These are phyloP conservation scores for Saccostrea echinata DNA, from an alignment of 1,140 invertebrate species.

Conservation along the genomic window DNA sequence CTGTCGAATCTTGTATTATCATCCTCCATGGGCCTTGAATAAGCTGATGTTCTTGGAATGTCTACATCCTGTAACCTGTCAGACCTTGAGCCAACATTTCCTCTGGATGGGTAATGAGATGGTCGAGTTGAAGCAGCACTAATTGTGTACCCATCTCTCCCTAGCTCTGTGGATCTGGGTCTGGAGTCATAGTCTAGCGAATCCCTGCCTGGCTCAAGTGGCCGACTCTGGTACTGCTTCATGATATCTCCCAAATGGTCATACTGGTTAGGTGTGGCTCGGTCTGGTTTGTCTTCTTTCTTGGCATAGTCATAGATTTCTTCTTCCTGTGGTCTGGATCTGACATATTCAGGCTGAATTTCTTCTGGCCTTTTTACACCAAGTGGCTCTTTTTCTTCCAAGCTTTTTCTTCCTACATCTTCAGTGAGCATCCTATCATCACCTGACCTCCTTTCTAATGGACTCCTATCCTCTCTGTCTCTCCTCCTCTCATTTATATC, in stretches of 20 bases:
- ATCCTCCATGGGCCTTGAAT: neutral
- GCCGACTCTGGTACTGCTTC: neutral
- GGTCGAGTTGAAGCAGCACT: neutral
- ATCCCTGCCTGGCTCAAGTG: neutral
- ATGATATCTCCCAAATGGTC: neutral
- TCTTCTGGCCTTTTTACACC: neutral
- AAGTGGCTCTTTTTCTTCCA: neutral
- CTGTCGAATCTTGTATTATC: neutral
- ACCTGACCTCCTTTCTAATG: too few species aligned
- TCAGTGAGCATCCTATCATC: too few species aligned
- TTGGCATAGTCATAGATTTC: neutral
- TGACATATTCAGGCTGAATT: neutral
- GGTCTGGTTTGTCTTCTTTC: constrained; percentile 5
- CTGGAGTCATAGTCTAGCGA: neutral
- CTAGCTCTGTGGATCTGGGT: neutral
- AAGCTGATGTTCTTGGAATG: neutral
- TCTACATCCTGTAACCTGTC: neutral
- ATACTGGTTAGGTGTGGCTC: neutral
- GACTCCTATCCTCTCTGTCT: neutral
- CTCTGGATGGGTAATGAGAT: neutral
- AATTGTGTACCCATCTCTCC: neutral
- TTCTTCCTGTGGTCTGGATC: neutral
- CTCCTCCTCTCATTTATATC: neutral
- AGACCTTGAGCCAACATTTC: neutral
- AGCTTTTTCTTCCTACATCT: neutral